Base-by-base conservation (phyloP, 1,140 invertebrate genomes). In the Drosophila repletoides region DNA sequence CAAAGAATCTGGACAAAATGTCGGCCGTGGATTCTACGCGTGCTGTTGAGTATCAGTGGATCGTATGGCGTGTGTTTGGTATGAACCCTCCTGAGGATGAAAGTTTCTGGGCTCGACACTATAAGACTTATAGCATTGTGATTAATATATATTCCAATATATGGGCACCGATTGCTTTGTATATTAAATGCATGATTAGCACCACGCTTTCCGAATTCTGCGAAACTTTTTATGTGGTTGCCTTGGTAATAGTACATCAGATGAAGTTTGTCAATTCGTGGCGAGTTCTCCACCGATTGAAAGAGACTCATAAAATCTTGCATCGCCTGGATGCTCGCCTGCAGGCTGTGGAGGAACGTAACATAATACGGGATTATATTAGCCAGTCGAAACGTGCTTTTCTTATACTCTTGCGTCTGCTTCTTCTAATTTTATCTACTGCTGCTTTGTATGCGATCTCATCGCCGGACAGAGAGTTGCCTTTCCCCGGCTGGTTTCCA, bases 401-500 rank as follows among this genome's bases (percentile, higher is more conserved):
- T 5, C 0, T 6, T 1, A 9, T 6, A 6, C 1, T 70, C 1
- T 5, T 28, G 0, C 33, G 26, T 1, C 14, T 46, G 0, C 0
- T 75, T 0, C 0, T 6, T 0, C 0, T 34, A 0, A 12, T 51
- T 1, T 0, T 65, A 1, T 2, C 2, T 3, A 4, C 5, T 1
- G 46, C 43, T 0, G 5, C 1, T 0, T 9, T 26, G 2, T 15
- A 9, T 41, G 29, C 41, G 7, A 7, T 19, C 0, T 43, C 0
- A n/a, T 6, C 15, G 17, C 19, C 1, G 5, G 14, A 6, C 0
- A 36, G 5, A 3, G 53, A 49, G 3, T 55, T 36, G 36, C 52
- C n/a, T 9, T 66, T 73, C 45, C 58, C 76, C 5, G n/a, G 41
- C 6, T 89, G 79, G 83, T 38, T 70, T 5, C 88, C 88, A 0